phyloP scores from a whole-genome alignment of 2,888 invertebrate genomes.

The Periphyllus acericola region DNA sequence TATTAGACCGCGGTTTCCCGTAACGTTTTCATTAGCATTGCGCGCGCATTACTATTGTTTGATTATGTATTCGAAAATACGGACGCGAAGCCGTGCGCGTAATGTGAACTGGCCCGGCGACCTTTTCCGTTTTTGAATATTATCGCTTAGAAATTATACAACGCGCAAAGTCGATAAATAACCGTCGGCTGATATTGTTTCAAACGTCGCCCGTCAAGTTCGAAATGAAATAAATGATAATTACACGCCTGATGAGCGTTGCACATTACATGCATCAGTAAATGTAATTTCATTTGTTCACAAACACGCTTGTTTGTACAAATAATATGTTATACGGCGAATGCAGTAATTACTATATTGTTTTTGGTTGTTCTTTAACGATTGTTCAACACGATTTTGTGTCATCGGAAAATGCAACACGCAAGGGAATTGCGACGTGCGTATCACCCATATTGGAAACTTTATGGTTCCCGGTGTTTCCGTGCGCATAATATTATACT shows the following conservation, averaged over 20 bases:
- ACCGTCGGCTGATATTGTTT: background rate
- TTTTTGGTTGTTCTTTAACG: conserved; percentile 27
- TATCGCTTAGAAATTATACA: background rate
- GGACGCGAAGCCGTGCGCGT: background rate
- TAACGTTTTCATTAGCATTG: background rate
- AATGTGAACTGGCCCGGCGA: background rate
- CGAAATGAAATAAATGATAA: background rate
- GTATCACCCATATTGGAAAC: background rate
- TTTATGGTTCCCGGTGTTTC: too few relatives aligned
- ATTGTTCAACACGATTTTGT: conserved; percentile 30
- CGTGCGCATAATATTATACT: too few relatives aligned
- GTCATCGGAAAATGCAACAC: conserved; percentile 33
- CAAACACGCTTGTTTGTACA: background rate
- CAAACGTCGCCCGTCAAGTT: background rate
- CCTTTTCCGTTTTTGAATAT: conserved; percentile 20
- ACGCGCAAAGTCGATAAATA: background rate
- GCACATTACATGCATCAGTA: too few relatives aligned
- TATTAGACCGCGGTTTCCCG: background rate
- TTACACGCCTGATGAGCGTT: background rate
- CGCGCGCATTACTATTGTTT: conserved; percentile 24
- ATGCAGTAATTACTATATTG: background rate
- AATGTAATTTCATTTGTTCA: too few relatives aligned
- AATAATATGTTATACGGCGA: background rate
- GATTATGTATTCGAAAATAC: conserved; percentile 20
- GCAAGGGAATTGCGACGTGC: background rate